Evolutionary conservation across 1,140 invertebrate genomes (phyloP).

Genomic region (Manduca sexta): DNA sequence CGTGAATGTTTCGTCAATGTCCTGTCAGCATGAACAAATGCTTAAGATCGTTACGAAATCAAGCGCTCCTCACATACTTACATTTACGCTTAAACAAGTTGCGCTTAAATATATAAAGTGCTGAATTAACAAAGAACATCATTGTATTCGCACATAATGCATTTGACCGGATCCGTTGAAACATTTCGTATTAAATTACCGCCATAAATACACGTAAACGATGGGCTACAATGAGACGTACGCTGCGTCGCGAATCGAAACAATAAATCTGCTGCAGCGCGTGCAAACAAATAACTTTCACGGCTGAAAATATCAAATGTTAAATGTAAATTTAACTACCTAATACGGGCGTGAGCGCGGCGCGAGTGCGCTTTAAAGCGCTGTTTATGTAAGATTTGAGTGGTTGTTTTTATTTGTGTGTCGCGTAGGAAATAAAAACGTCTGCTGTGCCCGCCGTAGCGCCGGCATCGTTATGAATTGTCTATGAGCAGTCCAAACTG

Average conservation of each 20-base stretch:
- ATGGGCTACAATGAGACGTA: conserved; percentile 47
- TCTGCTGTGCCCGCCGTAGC: conserved; percentile 37
- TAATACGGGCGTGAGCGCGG: conserved; percentile 52
- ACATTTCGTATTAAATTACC: conserved; percentile 38
- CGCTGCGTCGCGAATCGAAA: conserved; percentile 21
- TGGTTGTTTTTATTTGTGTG: conserved; percentile 60
- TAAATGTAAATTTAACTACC: conserved; percentile 70
- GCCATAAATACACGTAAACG: conserved; percentile 56
- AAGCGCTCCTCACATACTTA: too few species aligned
- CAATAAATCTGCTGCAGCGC: conserved; percentile 46
- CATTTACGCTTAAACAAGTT: too few species aligned
- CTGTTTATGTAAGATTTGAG: conserved; percentile 62
- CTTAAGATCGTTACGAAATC: too few species aligned
- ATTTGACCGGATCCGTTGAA: background rate
- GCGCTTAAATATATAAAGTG: too few species aligned
- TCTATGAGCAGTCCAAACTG: conserved; percentile 39
- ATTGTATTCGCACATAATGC: too few species aligned
- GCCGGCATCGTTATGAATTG: conserved; percentile 51
- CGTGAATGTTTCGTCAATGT: too few species aligned
- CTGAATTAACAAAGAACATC: too few species aligned
- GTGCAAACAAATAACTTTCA: conserved; percentile 48
- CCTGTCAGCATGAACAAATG: too few species aligned
- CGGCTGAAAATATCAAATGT: conserved; percentile 61
- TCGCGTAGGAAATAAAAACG: conserved; percentile 59
- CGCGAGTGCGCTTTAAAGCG: conserved; percentile 52